Evolutionary conservation across 2,888 invertebrate species (phyloP).

Genomic region (Acronicta aceris): DNA sequence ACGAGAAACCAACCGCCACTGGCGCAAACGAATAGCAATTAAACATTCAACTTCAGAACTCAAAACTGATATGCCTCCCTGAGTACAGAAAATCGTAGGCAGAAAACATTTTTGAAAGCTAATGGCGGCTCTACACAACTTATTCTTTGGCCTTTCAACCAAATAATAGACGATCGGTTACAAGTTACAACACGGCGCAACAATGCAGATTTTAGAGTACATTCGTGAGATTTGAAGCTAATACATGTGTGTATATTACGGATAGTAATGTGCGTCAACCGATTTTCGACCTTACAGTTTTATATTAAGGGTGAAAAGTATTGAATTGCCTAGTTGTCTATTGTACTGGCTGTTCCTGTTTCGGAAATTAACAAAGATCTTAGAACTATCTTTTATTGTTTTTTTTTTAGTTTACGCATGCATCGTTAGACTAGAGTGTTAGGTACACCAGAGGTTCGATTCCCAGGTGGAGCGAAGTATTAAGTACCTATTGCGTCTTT

Average conservation of each 20-base stretch:
- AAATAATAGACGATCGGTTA: conserved; percentile 41
- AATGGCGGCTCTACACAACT: not conserved
- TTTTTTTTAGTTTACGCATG: too few species aligned
- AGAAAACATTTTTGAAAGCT: not conserved
- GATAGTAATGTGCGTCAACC: too few species aligned
- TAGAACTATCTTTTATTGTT: too few species aligned
- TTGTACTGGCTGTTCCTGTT: conserved; percentile 3
- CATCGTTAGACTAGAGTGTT: too few species aligned
- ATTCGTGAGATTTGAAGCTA: conserved; percentile 32
- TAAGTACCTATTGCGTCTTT: too few species aligned
- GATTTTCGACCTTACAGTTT: too few species aligned
- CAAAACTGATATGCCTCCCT: conserved; percentile 16
- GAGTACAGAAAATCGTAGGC: conserved; percentile 13
- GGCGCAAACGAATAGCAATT: too few species aligned
- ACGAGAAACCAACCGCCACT: too few species aligned
- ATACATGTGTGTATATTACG: conserved; percentile 17
- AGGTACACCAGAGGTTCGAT: too few species aligned
- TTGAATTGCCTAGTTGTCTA: too few species aligned
- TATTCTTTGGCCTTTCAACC: conserved; percentile 26
- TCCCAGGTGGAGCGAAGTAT: too few species aligned
- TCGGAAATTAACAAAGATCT: conserved; percentile 15
- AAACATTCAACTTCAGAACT: not conserved
- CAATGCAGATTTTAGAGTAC: conserved; percentile 48
- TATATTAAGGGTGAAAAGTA: too few species aligned
- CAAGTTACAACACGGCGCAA: conserved; percentile 48